Percentiles rank a stretch among this genome's conserved stretches.
Conservation (phyloP, 1,140 invertebrate species). For the Calliphora vicina region DNA sequence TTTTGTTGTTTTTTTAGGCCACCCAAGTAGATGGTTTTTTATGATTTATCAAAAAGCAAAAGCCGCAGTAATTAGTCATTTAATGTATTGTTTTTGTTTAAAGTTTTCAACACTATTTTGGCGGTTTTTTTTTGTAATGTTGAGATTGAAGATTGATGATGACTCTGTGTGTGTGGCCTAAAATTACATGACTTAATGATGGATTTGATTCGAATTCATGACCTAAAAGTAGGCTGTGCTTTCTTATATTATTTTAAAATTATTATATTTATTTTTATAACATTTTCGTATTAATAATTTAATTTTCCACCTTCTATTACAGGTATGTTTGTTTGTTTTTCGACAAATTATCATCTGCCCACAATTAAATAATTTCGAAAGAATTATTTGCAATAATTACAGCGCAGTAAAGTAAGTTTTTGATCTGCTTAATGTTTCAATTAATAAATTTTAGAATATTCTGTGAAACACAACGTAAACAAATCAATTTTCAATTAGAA, state of each 20-base stretch:
- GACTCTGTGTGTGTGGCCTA: no score
- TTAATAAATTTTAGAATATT: background rate
- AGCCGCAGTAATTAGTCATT: slow-evolving; percentile 20
- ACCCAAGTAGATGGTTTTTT: background rate
- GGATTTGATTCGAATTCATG: no score
- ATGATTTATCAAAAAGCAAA: background rate
- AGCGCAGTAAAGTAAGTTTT: background rate
- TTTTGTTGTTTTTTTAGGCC: no score
- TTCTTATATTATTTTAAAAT: no score
- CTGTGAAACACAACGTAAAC: background rate
- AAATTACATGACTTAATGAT: no score
- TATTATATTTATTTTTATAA: no score
- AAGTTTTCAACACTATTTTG: background rate
- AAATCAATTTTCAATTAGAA: background rate
- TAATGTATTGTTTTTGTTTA: background rate
- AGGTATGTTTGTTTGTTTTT: background rate
- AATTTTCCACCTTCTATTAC: background rate
- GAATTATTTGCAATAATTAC: background rate
- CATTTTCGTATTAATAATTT: no score
- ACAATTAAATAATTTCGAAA: background rate
- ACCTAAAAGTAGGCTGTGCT: no score
- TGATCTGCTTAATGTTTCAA: background rate
- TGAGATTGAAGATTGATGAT: no score
- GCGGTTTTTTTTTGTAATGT: background rate
- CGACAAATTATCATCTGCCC: background rate